These are phyloP conservation scores for Accipiter superciliosus DNA, from an alignment of 2,797 vertebrate genomes.

Conservation along the genomic window DNA sequence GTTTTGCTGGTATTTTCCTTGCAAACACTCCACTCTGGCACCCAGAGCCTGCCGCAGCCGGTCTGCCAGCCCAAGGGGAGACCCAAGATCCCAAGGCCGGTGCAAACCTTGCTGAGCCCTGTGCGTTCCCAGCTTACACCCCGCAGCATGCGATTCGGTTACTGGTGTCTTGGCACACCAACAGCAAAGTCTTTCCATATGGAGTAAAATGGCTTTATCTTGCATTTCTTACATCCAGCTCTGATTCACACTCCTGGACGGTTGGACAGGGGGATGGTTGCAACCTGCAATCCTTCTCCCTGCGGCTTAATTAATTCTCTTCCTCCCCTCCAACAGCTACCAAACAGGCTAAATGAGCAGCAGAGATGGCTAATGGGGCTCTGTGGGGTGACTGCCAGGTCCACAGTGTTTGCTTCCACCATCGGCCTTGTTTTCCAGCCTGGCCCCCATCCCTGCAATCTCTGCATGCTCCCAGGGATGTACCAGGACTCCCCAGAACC, in stretches of 20 bases:
- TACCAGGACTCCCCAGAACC: not conserved
- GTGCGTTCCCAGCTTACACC: not conserved
- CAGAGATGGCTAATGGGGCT: not conserved
- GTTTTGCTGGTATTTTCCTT: not conserved
- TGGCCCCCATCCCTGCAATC: not conserved
- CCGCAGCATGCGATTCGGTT: accelerated
- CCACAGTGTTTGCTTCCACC: not conserved
- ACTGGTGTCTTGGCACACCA: accelerated
- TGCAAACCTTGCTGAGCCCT: not conserved
- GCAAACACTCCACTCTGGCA: not conserved
- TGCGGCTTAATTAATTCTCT: too few species aligned
- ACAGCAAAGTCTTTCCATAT: not conserved
- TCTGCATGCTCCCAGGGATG: accelerated
- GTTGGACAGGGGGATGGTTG: not conserved
- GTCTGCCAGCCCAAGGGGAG: not conserved
- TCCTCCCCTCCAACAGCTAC: too few species aligned
- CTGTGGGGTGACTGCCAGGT: not conserved
- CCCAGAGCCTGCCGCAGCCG: accelerated
- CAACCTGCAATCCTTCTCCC: not conserved
- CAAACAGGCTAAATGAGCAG: slow-evolving; percentile 31
- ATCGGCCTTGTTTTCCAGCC: not conserved
- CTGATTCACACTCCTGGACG: not conserved
- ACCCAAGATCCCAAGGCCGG: accelerated
- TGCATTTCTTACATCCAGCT: not conserved
- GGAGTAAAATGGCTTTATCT: not conserved